A percentile compares a stretch with the other conserved stretches of the same genome.
phyloP scores from a whole-genome alignment of 2,113 vertebrate species.

The Progne subis region DNA sequence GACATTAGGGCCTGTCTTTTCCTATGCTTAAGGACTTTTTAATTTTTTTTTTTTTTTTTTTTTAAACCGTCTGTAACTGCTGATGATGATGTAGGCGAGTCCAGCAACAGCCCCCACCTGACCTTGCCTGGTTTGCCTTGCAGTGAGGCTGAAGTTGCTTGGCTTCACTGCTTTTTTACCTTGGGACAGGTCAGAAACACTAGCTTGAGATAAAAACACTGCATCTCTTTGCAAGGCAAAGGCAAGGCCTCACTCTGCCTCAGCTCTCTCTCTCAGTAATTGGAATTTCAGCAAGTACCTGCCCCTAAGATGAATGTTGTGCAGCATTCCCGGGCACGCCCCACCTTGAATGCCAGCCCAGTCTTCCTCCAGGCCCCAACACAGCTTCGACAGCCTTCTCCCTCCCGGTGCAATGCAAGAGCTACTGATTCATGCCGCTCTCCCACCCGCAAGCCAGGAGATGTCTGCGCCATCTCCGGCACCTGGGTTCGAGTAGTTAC shows the following conservation, averaged over 20 bases:
- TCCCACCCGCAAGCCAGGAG: background rate
- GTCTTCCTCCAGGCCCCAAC: slow-evolving; percentile 14
- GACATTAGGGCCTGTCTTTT: background rate
- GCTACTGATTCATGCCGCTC: background rate
- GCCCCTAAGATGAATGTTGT: slow-evolving; percentile 51
- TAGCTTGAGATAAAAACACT: background rate
- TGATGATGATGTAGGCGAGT: background rate
- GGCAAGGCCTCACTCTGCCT: background rate
- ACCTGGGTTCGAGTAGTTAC: background rate
- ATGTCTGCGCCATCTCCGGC: background rate
- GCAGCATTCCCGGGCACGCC: slow-evolving; percentile 51
- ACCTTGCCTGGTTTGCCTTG: background rate
- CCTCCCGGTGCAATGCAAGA: background rate
- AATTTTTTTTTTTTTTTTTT: background rate
- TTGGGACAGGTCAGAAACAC: slow-evolving; percentile 1
- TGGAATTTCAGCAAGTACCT: slow-evolving; percentile 64
- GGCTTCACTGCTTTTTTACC: background rate
- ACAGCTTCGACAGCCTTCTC: slow-evolving; percentile 15
- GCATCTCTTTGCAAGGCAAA: background rate
- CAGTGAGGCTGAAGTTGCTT: background rate
- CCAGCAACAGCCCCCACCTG: background rate
- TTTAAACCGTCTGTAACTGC: background rate
- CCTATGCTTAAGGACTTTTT: background rate
- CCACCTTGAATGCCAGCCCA: background rate
- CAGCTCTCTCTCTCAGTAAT: background rate